Conservation (phyloP, 1,140 invertebrate genomes). For the Eumaeus atala region DNA sequence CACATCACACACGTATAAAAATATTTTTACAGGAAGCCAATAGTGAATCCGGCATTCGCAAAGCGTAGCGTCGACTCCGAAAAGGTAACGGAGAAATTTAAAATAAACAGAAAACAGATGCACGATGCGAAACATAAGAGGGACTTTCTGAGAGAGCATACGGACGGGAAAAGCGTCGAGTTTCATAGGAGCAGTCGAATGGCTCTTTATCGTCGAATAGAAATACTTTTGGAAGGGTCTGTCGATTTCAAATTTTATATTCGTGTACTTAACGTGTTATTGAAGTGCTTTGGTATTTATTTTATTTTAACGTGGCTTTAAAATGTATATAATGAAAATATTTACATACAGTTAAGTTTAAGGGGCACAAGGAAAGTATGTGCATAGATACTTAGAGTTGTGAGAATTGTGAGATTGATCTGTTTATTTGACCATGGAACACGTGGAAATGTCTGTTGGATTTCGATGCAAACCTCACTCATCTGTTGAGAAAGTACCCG, state of each 20-base stretch:
- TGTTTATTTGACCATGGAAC: too few relatives aligned
- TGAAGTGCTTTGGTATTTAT: background rate
- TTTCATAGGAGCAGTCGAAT: conserved; percentile 76
- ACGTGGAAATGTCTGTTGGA: too few relatives aligned
- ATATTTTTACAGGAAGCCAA: conserved; percentile 55
- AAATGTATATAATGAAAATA: too few relatives aligned
- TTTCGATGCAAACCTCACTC: too few relatives aligned
- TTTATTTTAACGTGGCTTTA: background rate
- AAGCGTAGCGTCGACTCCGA: conserved; percentile 74
- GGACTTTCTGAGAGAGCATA: conserved; percentile 61
- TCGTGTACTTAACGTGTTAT: background rate
- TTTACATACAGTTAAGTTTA: too few relatives aligned
- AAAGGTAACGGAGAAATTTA: conserved; percentile 42
- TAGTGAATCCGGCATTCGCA: conserved; percentile 76
- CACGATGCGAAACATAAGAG: conserved; percentile 58
- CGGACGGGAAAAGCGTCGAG: conserved; percentile 54
- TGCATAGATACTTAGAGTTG: too few relatives aligned
- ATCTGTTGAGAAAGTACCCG: too few relatives aligned
- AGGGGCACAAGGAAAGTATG: too few relatives aligned
- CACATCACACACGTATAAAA: background rate
- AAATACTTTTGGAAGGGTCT: conserved; percentile 77
- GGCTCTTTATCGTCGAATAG: conserved; percentile 76
- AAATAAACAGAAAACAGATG: conserved; percentile 68
- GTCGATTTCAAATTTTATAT: conserved; percentile 9
- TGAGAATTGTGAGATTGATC: too few relatives aligned